These are phyloP conservation scores for Sebastes kiyomatsui DNA, from an alignment of 2,797 vertebrate genomes.

Conservation along the genomic window DNA sequence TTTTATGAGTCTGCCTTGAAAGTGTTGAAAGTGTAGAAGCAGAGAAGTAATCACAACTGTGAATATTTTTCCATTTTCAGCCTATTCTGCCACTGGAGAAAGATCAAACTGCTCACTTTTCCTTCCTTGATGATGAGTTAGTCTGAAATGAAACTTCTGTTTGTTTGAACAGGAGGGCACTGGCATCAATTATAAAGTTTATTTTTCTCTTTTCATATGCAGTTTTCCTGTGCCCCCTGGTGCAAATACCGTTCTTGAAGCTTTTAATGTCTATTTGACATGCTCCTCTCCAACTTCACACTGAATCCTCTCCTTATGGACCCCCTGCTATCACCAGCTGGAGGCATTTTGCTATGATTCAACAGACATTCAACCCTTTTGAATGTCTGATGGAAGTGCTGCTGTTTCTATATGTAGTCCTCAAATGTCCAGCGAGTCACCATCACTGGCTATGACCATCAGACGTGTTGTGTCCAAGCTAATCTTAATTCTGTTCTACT, in stretches of 20 bases:
- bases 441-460: background rate
- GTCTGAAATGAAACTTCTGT: conserved; percentile 48
- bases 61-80: conserved; percentile 38
- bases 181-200: conserved; percentile 42
- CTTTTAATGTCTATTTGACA: conserved; percentile 61
- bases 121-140: conserved; percentile 19
- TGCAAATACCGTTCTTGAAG: conserved; percentile 28
- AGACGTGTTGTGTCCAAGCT: background rate
- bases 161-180: conserved; percentile 41
- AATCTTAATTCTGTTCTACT: background rate
- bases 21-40: background rate
- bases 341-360: conserved; percentile 39
- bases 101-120: conserved; percentile 29
- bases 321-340: conserved; percentile 47
- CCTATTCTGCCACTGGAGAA: conserved; percentile 1
- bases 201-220: conserved; percentile 3
- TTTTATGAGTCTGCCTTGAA: background rate
- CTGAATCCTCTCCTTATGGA: conserved; percentile 31
- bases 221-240: conserved; percentile 25
- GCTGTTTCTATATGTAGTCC: background rate
- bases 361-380: background rate
- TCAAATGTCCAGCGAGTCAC: background rate
- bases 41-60: conserved; percentile 21
- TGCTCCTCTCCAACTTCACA: conserved; percentile 38
- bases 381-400: background rate